Evolutionary conservation across 2,113 vertebrate species (phyloP).

Genomic region (Riparia riparia): DNA sequence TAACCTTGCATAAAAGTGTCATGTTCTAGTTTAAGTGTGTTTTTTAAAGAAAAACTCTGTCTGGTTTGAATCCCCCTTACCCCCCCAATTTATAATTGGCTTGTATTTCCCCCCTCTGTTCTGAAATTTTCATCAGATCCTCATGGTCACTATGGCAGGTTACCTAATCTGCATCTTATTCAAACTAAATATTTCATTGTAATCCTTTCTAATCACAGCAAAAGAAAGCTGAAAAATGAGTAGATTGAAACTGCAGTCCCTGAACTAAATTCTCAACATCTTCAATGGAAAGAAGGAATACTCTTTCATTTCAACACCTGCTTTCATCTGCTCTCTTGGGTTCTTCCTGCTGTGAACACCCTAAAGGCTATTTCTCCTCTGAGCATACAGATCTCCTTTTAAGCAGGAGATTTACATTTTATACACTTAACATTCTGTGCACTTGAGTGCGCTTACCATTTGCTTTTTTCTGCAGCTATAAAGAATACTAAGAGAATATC

Average conservation of each 20-base stretch:
- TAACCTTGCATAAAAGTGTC: not conserved
- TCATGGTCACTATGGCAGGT: not conserved
- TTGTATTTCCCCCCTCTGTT: not conserved
- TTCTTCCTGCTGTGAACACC: not conserved
- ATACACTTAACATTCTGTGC: constrained; percentile 31
- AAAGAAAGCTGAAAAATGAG: not conserved
- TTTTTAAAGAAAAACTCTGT: not conserved
- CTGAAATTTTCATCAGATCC: not conserved
- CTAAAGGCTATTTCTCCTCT: not conserved
- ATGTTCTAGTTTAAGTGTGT: not conserved
- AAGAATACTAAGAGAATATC: constrained; percentile 22
- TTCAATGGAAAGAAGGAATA: constrained; percentile 7
- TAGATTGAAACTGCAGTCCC: not conserved
- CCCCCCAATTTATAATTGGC: fast-evolving
- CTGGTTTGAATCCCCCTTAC: not conserved
- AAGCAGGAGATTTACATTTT: not conserved
- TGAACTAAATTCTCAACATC: not conserved
- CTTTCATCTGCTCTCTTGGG: constrained; percentile 30
- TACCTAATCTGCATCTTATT: not conserved
- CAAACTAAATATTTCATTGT: not conserved
- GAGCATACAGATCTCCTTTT: not conserved
- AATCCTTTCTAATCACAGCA: not conserved
- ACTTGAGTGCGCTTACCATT: not conserved
- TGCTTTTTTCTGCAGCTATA: constrained; percentile 45
- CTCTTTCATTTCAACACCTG: constrained; percentile 53